Evolutionary conservation across 2,888 invertebrate species (phyloP).

Genomic region (Anorthoa munda): DNA sequence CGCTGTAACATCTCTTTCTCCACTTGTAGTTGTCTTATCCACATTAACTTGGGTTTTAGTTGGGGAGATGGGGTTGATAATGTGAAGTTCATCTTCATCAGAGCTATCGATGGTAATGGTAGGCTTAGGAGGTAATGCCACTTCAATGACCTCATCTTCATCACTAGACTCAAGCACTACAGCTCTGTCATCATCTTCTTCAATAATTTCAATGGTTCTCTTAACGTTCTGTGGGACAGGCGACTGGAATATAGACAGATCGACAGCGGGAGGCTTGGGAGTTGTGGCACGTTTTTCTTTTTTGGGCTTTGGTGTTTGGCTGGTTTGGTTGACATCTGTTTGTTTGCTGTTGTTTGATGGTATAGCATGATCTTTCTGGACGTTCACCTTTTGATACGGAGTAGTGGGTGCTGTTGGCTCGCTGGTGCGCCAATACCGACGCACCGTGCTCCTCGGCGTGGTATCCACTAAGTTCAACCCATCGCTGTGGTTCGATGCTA

Average conservation of each 20-base stretch:
- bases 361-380: conserved; percentile 66
- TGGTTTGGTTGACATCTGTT: conserved; percentile 59
- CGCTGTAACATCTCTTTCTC: conserved; percentile 78
- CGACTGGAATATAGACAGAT: conserved; percentile 81
- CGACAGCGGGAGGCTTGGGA: conserved; percentile 66
- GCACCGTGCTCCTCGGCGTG: conserved; percentile 79
- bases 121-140: conserved; percentile 86
- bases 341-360: conserved; percentile 59
- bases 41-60: conserved; percentile 63
- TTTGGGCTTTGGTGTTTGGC: conserved; percentile 75
- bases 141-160: conserved; percentile 88
- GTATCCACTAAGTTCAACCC: conserved; percentile 74
- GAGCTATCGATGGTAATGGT: conserved; percentile 89
- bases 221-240: conserved; percentile 78
- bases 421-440: conserved; percentile 85
- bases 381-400: conserved; percentile 78
- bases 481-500: conserved; percentile 71
- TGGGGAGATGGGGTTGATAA: conserved; percentile 69
- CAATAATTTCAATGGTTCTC: conserved; percentile 82
- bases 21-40: conserved; percentile 62
- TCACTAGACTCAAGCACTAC: conserved; percentile 85
- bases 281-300: conserved; percentile 73
- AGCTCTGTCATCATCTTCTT: conserved; percentile 73
- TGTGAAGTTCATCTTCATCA: conserved; percentile 84
- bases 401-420: conserved; percentile 67